These are phyloP conservation scores for Phyllostomus hastatus DNA, from an alignment of 2,113 vertebrate species.

Conservation along the genomic window DNA sequence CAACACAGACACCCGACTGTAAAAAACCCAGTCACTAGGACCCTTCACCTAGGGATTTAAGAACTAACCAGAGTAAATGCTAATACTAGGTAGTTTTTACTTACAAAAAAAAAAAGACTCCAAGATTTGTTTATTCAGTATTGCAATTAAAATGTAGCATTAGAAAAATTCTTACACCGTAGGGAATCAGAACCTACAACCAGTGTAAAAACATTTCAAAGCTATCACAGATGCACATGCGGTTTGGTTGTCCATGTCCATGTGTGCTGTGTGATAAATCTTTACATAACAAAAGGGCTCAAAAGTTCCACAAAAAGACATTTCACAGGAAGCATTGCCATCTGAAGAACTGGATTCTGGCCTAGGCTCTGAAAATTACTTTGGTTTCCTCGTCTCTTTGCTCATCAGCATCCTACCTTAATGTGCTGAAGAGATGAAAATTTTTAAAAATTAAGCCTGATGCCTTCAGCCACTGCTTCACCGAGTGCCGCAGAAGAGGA, in stretches of 20 bases:
- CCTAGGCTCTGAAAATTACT: background rate
- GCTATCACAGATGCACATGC: background rate
- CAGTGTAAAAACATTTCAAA: background rate
- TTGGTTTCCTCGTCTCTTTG: background rate
- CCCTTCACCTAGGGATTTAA: background rate
- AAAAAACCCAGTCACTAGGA: background rate
- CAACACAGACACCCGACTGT: background rate
- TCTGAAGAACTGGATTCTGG: background rate
- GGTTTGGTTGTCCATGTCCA: background rate
- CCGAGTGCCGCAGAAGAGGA: background rate
- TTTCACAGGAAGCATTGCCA: background rate
- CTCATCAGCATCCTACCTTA: background rate
- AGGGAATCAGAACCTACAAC: background rate
- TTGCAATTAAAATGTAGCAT: background rate
- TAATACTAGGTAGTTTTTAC: background rate
- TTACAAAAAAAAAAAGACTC: background rate
- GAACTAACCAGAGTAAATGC: background rate
- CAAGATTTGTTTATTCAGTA: background rate
- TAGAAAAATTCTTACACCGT: background rate
- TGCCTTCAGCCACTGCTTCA: background rate
- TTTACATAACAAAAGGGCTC: background rate
- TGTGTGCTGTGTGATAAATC: background rate
- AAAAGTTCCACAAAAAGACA: background rate
- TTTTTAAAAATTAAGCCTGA: background rate
- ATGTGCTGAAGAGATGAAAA: background rate